These are phyloP conservation scores for Catharus ustulatus DNA, from an alignment of 2,797 vertebrate species.

Conservation along the genomic window DNA sequence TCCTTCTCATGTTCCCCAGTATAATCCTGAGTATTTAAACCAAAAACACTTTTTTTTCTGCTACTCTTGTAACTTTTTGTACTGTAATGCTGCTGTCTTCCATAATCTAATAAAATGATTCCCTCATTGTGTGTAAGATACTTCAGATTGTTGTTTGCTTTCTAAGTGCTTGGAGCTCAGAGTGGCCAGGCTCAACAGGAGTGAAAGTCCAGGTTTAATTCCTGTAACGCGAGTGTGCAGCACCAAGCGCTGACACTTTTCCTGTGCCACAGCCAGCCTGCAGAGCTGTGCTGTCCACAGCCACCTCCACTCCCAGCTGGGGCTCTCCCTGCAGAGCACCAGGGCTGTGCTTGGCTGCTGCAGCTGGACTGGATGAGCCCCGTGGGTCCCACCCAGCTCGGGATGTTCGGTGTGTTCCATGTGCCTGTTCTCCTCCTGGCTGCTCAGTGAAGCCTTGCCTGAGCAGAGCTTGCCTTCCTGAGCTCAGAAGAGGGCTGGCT, in stretches of 20 bases:
- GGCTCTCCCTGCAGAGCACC: background rate
- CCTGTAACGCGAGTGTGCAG: rapidly evolving
- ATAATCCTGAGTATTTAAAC: constrained; percentile 72
- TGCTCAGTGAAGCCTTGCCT: background rate
- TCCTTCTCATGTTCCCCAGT: constrained; percentile 67
- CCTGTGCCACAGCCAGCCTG: rapidly evolving
- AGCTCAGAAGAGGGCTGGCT: background rate
- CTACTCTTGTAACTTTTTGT: constrained; percentile 72
- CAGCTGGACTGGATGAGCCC: rapidly evolving
- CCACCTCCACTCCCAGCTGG: rapidly evolving
- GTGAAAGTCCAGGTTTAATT: background rate
- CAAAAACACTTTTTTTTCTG: constrained; percentile 66
- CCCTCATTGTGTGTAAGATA: constrained; percentile 68
- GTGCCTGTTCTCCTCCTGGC: background rate
- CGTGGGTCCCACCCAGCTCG: rapidly evolving
- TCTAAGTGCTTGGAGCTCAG: background rate
- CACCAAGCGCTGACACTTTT: rapidly evolving
- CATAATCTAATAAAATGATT: constrained; percentile 73
- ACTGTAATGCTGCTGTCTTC: constrained; percentile 73
- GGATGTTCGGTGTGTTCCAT: rapidly evolving
- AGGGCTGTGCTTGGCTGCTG: background rate
- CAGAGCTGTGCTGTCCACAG: rapidly evolving
- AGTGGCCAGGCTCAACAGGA: background rate
- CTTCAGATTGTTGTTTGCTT: constrained; percentile 50
- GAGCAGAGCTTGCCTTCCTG: background rate